phyloP scores from a whole-genome alignment of 2,797 vertebrate genomes.

The Lepilemur septentrionalis region DNA sequence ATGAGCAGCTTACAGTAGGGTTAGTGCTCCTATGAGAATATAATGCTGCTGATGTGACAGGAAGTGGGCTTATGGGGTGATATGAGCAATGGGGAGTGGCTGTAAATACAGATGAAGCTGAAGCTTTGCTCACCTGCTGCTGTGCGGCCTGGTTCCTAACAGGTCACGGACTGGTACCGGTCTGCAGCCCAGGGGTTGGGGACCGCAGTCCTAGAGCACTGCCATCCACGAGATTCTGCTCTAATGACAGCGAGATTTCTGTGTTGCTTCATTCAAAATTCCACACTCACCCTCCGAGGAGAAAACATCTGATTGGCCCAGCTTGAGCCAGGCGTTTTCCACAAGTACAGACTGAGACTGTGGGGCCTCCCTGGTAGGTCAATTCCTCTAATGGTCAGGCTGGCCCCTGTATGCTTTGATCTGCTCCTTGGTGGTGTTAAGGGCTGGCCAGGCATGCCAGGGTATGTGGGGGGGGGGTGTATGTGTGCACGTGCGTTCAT shows the following conservation, averaged over 20 bases:
- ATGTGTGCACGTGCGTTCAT: no score
- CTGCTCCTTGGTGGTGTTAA: background rate
- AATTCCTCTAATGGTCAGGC: background rate
- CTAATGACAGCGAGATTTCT: background rate
- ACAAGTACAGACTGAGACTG: background rate
- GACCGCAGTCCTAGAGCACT: background rate
- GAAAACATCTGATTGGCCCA: background rate
- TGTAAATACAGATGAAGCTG: no score
- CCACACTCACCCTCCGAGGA: background rate
- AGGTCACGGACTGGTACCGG: no score
- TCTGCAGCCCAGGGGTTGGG: no score
- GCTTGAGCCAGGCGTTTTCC: background rate
- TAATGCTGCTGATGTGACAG: no score
- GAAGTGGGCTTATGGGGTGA: no score
- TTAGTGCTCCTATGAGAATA: no score
- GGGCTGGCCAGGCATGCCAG: background rate
- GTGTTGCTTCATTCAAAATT: slow-evolving; percentile 16
- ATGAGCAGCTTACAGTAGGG: no score
- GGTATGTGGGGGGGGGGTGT: background rate
- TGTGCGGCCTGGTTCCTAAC: no score
- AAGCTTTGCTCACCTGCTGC: no score
- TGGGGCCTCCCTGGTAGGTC: background rate
- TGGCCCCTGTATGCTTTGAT: background rate
- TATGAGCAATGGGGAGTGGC: no score
- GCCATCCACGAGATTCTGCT: background rate